phyloP scores from a whole-genome alignment of 2,888 invertebrate species.

The Dasypogon diadema region DNA sequence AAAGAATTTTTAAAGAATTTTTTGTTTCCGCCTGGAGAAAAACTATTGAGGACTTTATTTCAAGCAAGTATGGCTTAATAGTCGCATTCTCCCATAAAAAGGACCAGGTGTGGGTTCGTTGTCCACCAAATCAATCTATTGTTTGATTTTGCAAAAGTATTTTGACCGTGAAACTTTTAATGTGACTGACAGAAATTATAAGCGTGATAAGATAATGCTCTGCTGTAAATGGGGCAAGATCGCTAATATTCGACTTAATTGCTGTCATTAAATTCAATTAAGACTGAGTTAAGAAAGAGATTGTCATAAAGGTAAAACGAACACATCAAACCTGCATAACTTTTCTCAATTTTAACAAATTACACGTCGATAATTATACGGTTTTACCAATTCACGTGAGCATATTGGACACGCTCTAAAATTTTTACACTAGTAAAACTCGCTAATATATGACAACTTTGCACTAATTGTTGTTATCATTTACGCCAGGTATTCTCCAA shows the following conservation, averaged over 20 bases:
- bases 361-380: constrained; percentile 27
- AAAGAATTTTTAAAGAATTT: too few relatives aligned
- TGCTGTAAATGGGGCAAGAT: constrained; percentile 7
- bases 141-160: too few relatives aligned
- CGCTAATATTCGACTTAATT: constrained; percentile 13
- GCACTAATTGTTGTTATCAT: constrained; percentile 42
- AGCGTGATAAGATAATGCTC: background rate
- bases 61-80: too few relatives aligned
- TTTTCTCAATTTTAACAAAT: constrained; percentile 21
- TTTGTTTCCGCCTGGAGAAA: too few relatives aligned
- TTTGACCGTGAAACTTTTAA: background rate
- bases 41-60: too few relatives aligned
- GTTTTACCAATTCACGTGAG: background rate
- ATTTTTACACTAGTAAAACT: background rate
- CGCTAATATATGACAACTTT: constrained; percentile 17
- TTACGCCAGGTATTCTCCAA: constrained; percentile 15
- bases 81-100: too few relatives aligned
- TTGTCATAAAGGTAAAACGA: constrained; percentile 15
- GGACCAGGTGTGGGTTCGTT: too few relatives aligned
- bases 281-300: constrained; percentile 1
- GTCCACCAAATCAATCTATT: too few relatives aligned
- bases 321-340: constrained; percentile 21
- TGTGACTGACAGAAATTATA: background rate
- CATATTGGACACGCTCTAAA: constrained; percentile 29
- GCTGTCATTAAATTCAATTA: constrained; percentile 27